These are phyloP conservation scores for Colinus virginianus DNA, from an alignment of 2,113 vertebrate genomes.

Conservation along the genomic window DNA sequence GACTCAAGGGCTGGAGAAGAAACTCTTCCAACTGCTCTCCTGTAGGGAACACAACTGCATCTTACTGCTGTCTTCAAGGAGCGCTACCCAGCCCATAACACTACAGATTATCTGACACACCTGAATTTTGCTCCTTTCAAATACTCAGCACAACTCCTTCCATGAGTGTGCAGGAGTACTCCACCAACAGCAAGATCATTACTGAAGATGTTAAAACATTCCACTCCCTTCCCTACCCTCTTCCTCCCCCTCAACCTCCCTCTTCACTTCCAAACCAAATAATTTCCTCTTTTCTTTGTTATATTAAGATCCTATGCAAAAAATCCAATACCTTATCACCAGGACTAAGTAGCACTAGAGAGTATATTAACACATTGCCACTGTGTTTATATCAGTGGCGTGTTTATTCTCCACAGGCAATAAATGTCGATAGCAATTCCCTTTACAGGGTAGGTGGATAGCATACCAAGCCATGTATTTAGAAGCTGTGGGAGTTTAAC, in stretches of 20 bases:
- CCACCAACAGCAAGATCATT: not conserved
- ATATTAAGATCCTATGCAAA: conserved; percentile 22
- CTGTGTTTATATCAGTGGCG: conserved; percentile 6
- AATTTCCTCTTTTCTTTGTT: not conserved
- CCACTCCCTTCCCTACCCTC: not conserved
- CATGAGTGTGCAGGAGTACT: not conserved
- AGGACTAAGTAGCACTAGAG: conserved; percentile 41
- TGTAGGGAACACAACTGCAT: not conserved
- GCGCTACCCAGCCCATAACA: not conserved
- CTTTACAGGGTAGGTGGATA: not conserved
- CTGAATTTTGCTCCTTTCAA: not conserved
- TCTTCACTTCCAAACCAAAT: not conserved
- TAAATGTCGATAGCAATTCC: not conserved
- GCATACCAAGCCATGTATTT: not conserved
- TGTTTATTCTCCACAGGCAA: not conserved
- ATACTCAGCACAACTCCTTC: not conserved
- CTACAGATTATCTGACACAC: not conserved
- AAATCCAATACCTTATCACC: conserved; percentile 41
- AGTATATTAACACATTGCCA: not conserved
- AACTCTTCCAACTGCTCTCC: fast-evolving
- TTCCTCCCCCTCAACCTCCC: not conserved
- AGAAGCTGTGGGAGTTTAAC: conserved; percentile 3
- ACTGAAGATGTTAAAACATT: not conserved
- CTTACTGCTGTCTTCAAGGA: not conserved
- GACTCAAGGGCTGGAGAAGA: not conserved